Conservation (phyloP, 1,140 invertebrate genomes). For the Caenorhabditis remanei region DNA sequence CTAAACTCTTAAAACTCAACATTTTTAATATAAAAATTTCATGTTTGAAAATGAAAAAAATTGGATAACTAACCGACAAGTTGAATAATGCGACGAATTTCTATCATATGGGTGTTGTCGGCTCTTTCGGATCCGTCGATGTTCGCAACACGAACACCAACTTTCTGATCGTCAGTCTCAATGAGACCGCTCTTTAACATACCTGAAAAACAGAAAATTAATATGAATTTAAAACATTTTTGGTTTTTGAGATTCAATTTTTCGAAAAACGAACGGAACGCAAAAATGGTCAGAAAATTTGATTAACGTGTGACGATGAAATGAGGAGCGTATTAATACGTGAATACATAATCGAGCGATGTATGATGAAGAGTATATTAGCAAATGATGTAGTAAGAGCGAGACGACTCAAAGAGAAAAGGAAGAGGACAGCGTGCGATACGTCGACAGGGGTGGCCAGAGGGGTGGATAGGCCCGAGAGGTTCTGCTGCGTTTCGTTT, state of each 20-base stretch:
- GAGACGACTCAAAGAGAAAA: constrained; percentile 22
- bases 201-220: background rate
- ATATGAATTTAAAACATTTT: too few species aligned
- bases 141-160: constrained; percentile 24
- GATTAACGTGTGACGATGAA: background rate
- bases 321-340: background rate
- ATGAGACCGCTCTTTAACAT: constrained; percentile 42
- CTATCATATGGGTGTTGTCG: constrained; percentile 3
- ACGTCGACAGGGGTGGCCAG: constrained; percentile 50
- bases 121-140: constrained; percentile 29
- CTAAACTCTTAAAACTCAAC: background rate
- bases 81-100: constrained; percentile 26
- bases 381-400: constrained; percentile 46
- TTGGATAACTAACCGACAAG: constrained; percentile 20
- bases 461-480: background rate
- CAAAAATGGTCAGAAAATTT: background rate
- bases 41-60: background rate
- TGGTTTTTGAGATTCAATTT: too few species aligned
- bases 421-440: constrained; percentile 1
- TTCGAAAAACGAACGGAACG: background rate
- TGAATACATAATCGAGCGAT: constrained; percentile 42
- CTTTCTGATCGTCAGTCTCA: constrained; percentile 23
- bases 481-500: background rate
- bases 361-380: constrained; percentile 39
- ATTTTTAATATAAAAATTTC: background rate